phyloP scores from a whole-genome alignment of 92 coral and sea anemone genomes.

The Diadumene lineata region DNA sequence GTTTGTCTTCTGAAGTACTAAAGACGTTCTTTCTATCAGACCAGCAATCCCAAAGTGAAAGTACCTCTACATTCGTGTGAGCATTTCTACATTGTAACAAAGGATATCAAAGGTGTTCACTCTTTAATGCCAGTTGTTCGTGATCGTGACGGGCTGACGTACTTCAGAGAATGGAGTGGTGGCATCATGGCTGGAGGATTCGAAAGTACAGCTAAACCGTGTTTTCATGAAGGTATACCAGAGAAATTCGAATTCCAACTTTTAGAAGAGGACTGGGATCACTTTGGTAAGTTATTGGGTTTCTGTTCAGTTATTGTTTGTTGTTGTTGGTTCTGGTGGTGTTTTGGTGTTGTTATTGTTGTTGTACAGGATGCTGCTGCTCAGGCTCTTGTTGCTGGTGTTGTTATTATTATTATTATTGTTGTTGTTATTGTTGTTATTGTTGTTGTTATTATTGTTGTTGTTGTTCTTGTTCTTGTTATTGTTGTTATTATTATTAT shows the following conservation, averaged over 20 bases:
- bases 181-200: conserved; percentile 90
- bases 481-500: no score
- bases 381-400: no score
- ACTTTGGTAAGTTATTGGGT: conserved; percentile 78
- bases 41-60: conserved; percentile 71
- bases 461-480: background rate
- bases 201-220: conserved; percentile 76
- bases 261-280: conserved; percentile 96
- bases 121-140: conserved; percentile 66
- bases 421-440: background rate
- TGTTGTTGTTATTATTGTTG: background rate
- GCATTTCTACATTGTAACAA: conserved; percentile 88
- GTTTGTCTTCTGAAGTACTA: no score
- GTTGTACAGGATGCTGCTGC: no score
- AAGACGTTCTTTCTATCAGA: no score
- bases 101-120: conserved; percentile 60
- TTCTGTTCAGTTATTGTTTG: no score
- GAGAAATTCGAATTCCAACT: conserved; percentile 89
- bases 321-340: no score
- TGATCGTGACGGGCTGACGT: conserved; percentile 83
- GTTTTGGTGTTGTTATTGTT: no score
- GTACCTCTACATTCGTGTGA: conserved; percentile 95
- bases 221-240: conserved; percentile 81
- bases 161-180: conserved; percentile 88
- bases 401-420: no score